Percentiles rank a stretch among this genome's conserved stretches.
These are phyloP conservation scores for Chloroceryle aenea DNA, from an alignment of 2,113 vertebrate species.

Conservation along the genomic window DNA sequence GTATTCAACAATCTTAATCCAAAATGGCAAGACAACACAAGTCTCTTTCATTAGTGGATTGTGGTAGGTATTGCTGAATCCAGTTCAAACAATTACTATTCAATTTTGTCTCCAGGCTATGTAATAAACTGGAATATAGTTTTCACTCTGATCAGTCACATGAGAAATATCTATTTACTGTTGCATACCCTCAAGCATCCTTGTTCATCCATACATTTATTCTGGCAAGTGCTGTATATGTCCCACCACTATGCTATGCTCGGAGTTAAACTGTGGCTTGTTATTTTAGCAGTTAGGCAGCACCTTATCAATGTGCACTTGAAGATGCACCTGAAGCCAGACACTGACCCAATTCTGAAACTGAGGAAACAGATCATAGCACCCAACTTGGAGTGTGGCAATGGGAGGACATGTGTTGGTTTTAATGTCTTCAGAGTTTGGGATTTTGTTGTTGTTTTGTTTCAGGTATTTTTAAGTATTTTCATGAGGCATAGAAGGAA, in stretches of 20 bases:
- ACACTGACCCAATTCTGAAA: not conserved
- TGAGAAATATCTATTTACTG: slow-evolving; percentile 76
- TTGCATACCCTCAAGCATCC: slow-evolving; percentile 77
- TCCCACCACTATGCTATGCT: not conserved
- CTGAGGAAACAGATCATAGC: not conserved
- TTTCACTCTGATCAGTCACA: slow-evolving; percentile 73
- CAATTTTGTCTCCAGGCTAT: slow-evolving; percentile 79
- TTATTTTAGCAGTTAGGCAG: not conserved
- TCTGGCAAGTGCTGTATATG: not conserved
- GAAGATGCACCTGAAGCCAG: not conserved
- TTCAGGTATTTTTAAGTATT: not conserved
- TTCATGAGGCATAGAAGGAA: not conserved
- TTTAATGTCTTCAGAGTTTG: not conserved
- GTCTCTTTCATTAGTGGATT: slow-evolving; percentile 77
- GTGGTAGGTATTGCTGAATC: slow-evolving; percentile 83
- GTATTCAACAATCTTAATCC: slow-evolving; percentile 76
- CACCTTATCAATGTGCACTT: not conserved
- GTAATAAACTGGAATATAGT: slow-evolving; percentile 75
- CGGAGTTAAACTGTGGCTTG: not conserved
- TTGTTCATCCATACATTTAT: not conserved
- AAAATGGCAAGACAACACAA: slow-evolving; percentile 85
- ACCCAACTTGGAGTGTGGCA: not conserved
- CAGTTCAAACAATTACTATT: slow-evolving; percentile 83
- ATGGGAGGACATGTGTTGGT: not conserved
- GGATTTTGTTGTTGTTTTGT: not conserved